These are phyloP conservation scores for Margarornis squamiger DNA, from an alignment of 2,797 vertebrate genomes.

Conservation along the genomic window DNA sequence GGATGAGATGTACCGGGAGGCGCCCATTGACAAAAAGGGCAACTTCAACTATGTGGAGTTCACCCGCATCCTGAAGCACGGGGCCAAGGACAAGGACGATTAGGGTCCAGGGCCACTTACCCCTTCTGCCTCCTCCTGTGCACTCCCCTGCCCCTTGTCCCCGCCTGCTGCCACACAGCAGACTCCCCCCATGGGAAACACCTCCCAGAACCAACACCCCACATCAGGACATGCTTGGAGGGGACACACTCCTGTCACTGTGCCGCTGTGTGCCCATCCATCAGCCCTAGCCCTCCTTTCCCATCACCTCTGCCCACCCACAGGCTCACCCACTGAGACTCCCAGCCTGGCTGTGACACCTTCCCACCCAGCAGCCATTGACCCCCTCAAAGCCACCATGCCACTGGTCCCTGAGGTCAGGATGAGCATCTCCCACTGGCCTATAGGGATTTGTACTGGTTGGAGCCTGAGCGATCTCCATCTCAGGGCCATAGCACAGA, in stretches of 20 bases:
- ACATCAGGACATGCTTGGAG: not conserved
- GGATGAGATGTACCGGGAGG: slow-evolving; percentile 97
- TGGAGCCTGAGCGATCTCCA: fast-evolving
- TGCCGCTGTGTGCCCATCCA: fast-evolving
- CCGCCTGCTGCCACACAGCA: not conserved
- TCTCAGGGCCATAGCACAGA: not conserved
- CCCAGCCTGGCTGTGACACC: not conserved
- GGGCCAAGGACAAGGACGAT: slow-evolving; percentile 97
- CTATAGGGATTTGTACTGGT: not conserved
- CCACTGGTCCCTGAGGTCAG: not conserved
- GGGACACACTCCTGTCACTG: not conserved
- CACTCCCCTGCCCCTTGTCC: not conserved
- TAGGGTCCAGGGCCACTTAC: not conserved
- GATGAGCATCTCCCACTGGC: not conserved
- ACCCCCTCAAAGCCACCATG: not conserved
- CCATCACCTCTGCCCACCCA: not conserved
- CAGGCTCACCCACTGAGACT: not conserved
- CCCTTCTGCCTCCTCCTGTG: not conserved
- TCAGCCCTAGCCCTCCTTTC: not conserved
- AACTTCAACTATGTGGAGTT: slow-evolving; percentile 99
- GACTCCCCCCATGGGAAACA: not conserved
- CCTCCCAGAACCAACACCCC: not conserved
- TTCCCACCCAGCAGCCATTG: fast-evolving
- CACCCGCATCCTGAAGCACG: slow-evolving; percentile 98
- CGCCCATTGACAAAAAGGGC: slow-evolving; percentile 97